A percentile compares a stretch with the other conserved stretches of the same genome.
Evolutionary conservation across 2,797 vertebrate species (phyloP).

Genomic region (Notoglanidium macrostoma): DNA sequence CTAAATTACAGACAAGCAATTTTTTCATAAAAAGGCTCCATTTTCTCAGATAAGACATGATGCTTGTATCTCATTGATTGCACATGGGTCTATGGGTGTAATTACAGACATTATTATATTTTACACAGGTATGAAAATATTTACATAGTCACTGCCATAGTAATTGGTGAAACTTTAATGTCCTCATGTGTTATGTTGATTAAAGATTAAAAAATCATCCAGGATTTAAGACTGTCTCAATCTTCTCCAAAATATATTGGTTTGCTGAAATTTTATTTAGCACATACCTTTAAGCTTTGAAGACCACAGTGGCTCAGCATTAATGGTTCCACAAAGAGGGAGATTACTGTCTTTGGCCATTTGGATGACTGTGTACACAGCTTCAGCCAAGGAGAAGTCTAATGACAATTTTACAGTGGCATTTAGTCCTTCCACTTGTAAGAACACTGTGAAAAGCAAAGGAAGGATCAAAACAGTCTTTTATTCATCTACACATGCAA

Average conservation of each 20-base stretch:
- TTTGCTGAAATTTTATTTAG: background rate
- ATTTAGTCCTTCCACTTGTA: conserved; percentile 35
- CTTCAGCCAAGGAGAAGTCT: conserved; percentile 59
- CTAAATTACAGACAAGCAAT: background rate
- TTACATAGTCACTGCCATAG: background rate
- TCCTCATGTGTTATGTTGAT: background rate
- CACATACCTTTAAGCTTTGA: conserved; percentile 56
- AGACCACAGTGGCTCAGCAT: conserved; percentile 63
- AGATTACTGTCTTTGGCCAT: conserved; percentile 59
- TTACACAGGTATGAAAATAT: background rate
- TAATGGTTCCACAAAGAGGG: conserved; percentile 60
- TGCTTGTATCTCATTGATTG: background rate
- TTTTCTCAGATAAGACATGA: background rate
- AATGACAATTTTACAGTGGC: conserved; percentile 44
- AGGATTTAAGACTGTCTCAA: background rate
- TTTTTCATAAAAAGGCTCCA: background rate
- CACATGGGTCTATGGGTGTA: background rate
- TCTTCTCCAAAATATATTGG: background rate
- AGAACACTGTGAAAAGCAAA: conserved; percentile 1
- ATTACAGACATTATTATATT: background rate
- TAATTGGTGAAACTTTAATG: background rate
- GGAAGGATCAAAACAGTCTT: conserved; percentile 9
- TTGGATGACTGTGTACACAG: conserved; percentile 53
- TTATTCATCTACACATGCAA: background rate
- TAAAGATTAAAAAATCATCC: background rate